Conservation (phyloP, 2,888 invertebrate species). For the Hermodice carunculata region DNA sequence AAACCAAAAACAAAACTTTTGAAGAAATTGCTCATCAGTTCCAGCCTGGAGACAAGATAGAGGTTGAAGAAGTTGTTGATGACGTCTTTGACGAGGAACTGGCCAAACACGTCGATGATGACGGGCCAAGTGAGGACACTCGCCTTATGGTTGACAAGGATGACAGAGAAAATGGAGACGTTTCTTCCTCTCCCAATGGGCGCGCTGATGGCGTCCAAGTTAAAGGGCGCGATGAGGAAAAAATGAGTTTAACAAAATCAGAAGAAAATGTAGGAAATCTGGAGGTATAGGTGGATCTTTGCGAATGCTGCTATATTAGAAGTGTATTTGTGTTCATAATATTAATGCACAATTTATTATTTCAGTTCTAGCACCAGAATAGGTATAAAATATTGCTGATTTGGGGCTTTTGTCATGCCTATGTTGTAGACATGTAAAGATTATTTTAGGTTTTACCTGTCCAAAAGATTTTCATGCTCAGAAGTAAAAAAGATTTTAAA, state of each 20-base stretch:
- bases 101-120: neutral
- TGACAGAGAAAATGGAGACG: constrained; percentile 1
- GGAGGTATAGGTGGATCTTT: constrained; percentile 16
- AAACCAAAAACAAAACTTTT: constrained; percentile 47
- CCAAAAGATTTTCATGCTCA: too few relatives aligned
- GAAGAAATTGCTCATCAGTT: constrained; percentile 44
- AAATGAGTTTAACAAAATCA: constrained; percentile 25
- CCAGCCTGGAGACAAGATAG: constrained; percentile 30
- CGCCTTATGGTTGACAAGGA: neutral
- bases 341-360: too few relatives aligned
- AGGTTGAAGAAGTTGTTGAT: constrained; percentile 36
- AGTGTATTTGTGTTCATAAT: too few relatives aligned
- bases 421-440: too few relatives aligned
- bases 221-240: constrained; percentile 26
- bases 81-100: constrained; percentile 24
- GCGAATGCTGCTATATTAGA: too few relatives aligned
- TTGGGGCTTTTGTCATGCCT: too few relatives aligned
- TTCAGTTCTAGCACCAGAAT: too few relatives aligned
- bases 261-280: constrained; percentile 18
- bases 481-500: too few relatives aligned
- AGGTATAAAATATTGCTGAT: too few relatives aligned
- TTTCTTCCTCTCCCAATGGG: neutral
- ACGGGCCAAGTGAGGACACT: neutral
- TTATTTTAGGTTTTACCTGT: too few relatives aligned
- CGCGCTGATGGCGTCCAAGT: constrained; percentile 1